A percentile compares a stretch with the other conserved stretches of the same genome.
Evolutionary conservation across 2,797 vertebrate species (phyloP).

Genomic region (Trachops cirrhosus): DNA sequence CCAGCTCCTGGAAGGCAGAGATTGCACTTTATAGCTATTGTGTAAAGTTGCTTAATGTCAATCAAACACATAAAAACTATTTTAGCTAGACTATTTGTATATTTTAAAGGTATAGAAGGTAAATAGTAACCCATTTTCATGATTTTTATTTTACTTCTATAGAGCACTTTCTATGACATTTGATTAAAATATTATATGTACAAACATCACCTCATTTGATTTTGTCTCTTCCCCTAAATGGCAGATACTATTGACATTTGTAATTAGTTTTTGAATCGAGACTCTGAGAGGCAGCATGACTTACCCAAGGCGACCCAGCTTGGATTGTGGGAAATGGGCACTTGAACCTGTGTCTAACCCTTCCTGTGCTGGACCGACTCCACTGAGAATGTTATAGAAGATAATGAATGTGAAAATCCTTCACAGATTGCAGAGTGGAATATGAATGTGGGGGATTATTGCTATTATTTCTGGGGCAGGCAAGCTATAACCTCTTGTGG

Average conservation of each 20-base stretch:
- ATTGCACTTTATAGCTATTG: not conserved
- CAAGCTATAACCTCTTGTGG: constrained; percentile 63
- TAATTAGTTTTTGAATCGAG: not conserved
- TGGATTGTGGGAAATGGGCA: not conserved
- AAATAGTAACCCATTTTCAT: not conserved
- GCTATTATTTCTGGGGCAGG: constrained; percentile 70
- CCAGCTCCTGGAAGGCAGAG: not conserved
- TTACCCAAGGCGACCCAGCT: not conserved
- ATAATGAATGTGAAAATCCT: constrained; percentile 60
- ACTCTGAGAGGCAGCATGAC: not conserved
- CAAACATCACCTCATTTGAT: not conserved
- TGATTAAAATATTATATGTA: not conserved
- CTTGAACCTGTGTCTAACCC: not conserved
- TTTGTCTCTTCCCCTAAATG: not conserved
- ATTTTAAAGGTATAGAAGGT: not conserved
- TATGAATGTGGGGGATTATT: constrained; percentile 70
- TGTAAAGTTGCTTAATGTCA: not conserved
- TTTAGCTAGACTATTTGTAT: not conserved
- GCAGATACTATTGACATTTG: not conserved
- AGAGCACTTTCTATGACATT: not conserved
- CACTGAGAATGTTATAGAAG: not conserved
- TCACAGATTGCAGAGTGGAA: constrained; percentile 46
- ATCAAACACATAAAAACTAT: not conserved
- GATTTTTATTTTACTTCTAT: not conserved
- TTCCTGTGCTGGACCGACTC: not conserved